Conservation (phyloP, 2,797 vertebrate species). For the Microctenopoma stevenorrisi region DNA sequence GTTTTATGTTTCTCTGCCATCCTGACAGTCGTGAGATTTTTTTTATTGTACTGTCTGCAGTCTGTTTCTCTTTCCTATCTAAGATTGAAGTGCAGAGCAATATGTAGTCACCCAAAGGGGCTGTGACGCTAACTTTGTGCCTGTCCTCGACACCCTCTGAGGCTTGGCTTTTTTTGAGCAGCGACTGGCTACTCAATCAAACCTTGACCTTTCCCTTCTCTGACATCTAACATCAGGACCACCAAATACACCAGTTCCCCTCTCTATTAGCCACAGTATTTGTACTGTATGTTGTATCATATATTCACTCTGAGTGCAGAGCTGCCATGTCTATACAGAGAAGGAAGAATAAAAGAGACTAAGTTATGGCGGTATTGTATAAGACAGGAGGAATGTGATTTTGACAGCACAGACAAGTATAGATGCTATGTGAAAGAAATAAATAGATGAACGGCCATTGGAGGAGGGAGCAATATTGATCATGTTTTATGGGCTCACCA, state of each 20-base stretch:
- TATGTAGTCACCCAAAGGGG: constrained; percentile 44
- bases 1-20: constrained; percentile 6
- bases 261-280: constrained; percentile 53
- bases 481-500: constrained; percentile 68
- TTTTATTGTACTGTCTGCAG: constrained; percentile 43
- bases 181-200: constrained; percentile 68
- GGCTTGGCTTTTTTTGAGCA: constrained; percentile 70
- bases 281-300: constrained; percentile 43
- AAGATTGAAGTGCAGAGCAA: constrained; percentile 44
- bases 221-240: constrained; percentile 44
- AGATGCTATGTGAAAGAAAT: constrained; percentile 56
- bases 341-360: constrained; percentile 36
- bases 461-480: constrained; percentile 66
- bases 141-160: constrained; percentile 60
- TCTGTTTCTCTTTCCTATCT: constrained; percentile 35
- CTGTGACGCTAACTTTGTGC: constrained; percentile 61
- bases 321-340: constrained; percentile 18
- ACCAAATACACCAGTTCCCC: constrained; percentile 35
- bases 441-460: constrained; percentile 66
- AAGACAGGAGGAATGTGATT: constrained; percentile 37
- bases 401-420: constrained; percentile 36
- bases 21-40: constrained; percentile 19
- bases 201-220: constrained; percentile 76
- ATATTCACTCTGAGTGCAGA: constrained; percentile 38
- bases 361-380: constrained; percentile 46